Evolutionary conservation across 2,113 vertebrate genomes (phyloP).

Genomic region (Pterocles orientalis): DNA sequence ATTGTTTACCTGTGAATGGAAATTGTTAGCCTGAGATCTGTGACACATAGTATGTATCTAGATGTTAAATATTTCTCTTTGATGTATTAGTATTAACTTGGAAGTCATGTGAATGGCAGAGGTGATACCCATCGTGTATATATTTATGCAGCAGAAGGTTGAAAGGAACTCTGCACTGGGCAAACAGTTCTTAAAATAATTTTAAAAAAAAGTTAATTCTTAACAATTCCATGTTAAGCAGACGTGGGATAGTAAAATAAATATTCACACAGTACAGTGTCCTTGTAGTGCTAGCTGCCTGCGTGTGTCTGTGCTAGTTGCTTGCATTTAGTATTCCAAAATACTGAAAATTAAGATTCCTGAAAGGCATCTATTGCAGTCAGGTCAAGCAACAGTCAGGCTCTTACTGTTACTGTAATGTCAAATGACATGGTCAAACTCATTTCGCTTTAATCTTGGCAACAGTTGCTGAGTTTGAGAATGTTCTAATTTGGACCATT

Average conservation of each 20-base stretch:
- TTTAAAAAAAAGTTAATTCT: neutral
- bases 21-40: neutral
- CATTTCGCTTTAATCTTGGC: slow-evolving; percentile 8
- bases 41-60: neutral
- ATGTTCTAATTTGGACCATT: neutral
- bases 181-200: neutral
- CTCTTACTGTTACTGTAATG: neutral
- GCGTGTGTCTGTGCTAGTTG: neutral
- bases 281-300: neutral
- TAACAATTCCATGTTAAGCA: neutral
- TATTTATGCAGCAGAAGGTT: neutral
- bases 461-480: neutral
- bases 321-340: neutral
- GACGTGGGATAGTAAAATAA: neutral
- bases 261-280: neutral
- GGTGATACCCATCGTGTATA: neutral
- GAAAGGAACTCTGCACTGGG: neutral
- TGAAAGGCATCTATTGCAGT: neutral
- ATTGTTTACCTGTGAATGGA: neutral
- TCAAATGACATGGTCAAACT: neutral
- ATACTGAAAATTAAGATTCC: neutral
- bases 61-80: slow-evolving; percentile 21
- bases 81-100: neutral
- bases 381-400: neutral
- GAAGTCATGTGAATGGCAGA: neutral